Evolutionary conservation across 23 tunicate genomes (phyloP), one percentile per base, ranked within the genome.

Genomic region (Ciona savignyi): DNA sequence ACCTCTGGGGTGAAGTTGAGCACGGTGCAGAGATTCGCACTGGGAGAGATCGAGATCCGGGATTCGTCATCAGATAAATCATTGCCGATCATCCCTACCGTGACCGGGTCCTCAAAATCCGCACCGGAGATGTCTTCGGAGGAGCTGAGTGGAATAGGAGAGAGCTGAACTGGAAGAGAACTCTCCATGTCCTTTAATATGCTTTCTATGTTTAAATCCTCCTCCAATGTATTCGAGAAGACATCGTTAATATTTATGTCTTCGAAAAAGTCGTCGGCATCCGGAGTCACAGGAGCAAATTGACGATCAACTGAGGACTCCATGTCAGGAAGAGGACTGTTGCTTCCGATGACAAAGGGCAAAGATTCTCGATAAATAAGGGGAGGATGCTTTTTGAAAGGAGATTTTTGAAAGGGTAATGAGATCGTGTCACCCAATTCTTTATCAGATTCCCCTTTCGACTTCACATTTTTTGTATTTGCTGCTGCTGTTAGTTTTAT

Each of bases 1-100:
- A 51, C 33, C 2, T 67, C 63, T 6, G 83, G 29, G 29, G 65
- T 9, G 32, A 88, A 88, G 56, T 73, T 82, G 42, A 88, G 65
- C n/a, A 87, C 96, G 31, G 96, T 88, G 72, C 96, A 81, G 0
- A 88, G 65, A 31, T 72, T 72, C 22, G 80, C 77, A 63, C 96
- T 88, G 11, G 96, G 96, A 3, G 96, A 81, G 2, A 88, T 82
- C 19, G 80, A 81, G 15, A 28, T 2, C 31, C 86, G 72, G 3
- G 35, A 30, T 24, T 78, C 83, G 22, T 68, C 80, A 1, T 82
- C 87, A 32, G 19, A 22, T 2, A 11, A 15, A 4, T 22, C 30
- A 3, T 51, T 34, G 6, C 27, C 9, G 23, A 2, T 60, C 35
- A 6, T 20, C 9, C 25, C 68, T 20, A 51, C 64, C 4, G 4